Evolutionary conservation across 2,113 vertebrate species (phyloP).

Genomic region (Trogon surrucura): DNA sequence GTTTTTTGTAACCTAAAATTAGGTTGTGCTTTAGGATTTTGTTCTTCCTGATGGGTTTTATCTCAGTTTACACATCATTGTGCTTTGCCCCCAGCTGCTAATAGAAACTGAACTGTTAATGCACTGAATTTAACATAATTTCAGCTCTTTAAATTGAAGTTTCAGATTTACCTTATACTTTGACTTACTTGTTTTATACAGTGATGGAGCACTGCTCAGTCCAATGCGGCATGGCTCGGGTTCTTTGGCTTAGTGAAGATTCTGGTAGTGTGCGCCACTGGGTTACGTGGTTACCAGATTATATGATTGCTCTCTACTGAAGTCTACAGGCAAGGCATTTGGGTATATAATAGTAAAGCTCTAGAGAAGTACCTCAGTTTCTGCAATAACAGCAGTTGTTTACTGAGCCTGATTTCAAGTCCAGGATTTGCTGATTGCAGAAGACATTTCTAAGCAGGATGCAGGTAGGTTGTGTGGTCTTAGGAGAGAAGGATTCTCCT

Average conservation of each 20-base stretch:
- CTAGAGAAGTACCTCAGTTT: background rate
- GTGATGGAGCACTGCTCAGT: background rate
- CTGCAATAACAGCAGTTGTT: background rate
- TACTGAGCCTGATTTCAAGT: background rate
- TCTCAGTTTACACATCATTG: background rate
- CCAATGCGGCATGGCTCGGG: background rate
- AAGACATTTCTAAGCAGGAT: background rate
- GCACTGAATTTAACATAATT: background rate
- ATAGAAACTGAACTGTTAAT: background rate
- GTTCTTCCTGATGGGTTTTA: background rate
- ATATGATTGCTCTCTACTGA: fast-evolving
- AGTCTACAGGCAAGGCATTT: background rate
- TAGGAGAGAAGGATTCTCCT: background rate
- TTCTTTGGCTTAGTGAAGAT: background rate
- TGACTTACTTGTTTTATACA: background rate
- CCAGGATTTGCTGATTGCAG: background rate
- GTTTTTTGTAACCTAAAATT: background rate
- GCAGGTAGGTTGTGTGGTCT: background rate
- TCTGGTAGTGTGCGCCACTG: background rate
- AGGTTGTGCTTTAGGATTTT: background rate
- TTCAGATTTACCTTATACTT: background rate
- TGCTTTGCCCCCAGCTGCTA: background rate
- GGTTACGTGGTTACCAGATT: background rate
- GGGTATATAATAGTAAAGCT: background rate
- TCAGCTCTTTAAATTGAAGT: background rate